Evolutionary conservation across 92 coral and sea anemone species (phyloP).

Genomic region (Bergia puertoricense): DNA sequence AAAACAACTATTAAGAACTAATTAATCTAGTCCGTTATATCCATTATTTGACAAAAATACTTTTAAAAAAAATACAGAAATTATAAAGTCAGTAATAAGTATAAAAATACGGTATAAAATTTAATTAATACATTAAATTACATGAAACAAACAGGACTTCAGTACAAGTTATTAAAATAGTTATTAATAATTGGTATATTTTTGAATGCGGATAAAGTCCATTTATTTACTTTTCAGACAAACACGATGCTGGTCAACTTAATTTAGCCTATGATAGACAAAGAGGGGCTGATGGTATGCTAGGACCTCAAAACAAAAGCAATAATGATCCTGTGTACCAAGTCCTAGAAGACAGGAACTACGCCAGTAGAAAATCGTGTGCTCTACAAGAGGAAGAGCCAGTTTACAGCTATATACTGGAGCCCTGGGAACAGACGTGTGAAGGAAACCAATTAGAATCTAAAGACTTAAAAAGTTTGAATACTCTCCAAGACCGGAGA

Average conservation of each 20-base stretch:
- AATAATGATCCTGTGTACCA: slow-evolving; percentile 10
- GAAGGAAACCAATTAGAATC: not conserved
- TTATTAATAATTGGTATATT: no score
- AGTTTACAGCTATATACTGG: slow-evolving; percentile 2
- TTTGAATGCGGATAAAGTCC: not conserved
- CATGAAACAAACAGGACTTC: no score
- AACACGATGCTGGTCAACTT: not conserved
- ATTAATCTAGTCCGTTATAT: no score
- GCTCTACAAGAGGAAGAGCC: not conserved
- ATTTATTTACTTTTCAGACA: not conserved
- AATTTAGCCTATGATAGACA: not conserved
- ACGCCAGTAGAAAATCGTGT: not conserved
- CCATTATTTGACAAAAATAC: no score
- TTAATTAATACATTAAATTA: no score
- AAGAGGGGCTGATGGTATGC: not conserved
- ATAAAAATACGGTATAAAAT: no score
- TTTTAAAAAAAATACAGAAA: no score
- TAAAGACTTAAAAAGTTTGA: not conserved
- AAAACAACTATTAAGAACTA: no score
- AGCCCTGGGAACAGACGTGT: not conserved
- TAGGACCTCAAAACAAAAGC: not conserved
- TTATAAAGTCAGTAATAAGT: no score
- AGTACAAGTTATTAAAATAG: no score
- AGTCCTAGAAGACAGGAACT: not conserved
- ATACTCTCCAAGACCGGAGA: slow-evolving; percentile 6